These are phyloP conservation scores for Macrocentrus cingulum DNA, from an alignment of 1,140 invertebrate species.

Conservation along the genomic window DNA sequence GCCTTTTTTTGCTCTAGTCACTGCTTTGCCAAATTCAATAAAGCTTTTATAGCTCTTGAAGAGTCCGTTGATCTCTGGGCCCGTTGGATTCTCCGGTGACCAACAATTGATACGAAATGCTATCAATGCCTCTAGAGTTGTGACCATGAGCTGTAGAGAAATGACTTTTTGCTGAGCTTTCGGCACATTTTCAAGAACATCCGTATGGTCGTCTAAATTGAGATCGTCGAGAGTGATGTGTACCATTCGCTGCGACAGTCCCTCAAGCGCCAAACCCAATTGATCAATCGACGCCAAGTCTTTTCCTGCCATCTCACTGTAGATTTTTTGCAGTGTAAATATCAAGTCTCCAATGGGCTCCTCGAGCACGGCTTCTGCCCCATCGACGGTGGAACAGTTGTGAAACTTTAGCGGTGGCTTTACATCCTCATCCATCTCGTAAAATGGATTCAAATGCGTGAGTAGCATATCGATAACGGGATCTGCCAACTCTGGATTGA, in stretches of 20 bases:
- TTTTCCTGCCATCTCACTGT: slow-evolving; percentile 35
- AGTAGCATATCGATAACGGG: slow-evolving; percentile 56
- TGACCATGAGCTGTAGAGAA: slow-evolving; percentile 54
- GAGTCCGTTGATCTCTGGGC: slow-evolving; percentile 51
- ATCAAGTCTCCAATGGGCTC: slow-evolving; percentile 53
- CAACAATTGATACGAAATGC: slow-evolving; percentile 57
- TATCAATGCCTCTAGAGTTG: slow-evolving; percentile 58
- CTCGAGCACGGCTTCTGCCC: slow-evolving; percentile 44
- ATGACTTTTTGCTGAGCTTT: slow-evolving; percentile 56
- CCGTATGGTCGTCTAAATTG: slow-evolving; percentile 49
- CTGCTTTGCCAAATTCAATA: slow-evolving; percentile 56
- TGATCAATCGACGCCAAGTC: slow-evolving; percentile 34
- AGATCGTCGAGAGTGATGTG: slow-evolving; percentile 46
- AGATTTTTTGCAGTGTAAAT: slow-evolving; percentile 49
- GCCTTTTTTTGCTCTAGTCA: slow-evolving; percentile 51
- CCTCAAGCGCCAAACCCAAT: slow-evolving; percentile 44
- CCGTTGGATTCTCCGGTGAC: slow-evolving; percentile 40
- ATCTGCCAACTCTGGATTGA: slow-evolving; percentile 56
- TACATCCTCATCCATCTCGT: slow-evolving; percentile 47
- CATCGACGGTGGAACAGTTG: slow-evolving; percentile 52
- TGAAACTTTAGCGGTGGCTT: slow-evolving; percentile 51
- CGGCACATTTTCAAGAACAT: slow-evolving; percentile 54
- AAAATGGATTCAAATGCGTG: slow-evolving; percentile 57
- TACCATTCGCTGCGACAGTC: slow-evolving; percentile 47
- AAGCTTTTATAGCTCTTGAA: slow-evolving; percentile 54